These are phyloP conservation scores for Muricea muricata DNA, from an alignment of 92 coral and sea anemone species.

Conservation along the genomic window DNA sequence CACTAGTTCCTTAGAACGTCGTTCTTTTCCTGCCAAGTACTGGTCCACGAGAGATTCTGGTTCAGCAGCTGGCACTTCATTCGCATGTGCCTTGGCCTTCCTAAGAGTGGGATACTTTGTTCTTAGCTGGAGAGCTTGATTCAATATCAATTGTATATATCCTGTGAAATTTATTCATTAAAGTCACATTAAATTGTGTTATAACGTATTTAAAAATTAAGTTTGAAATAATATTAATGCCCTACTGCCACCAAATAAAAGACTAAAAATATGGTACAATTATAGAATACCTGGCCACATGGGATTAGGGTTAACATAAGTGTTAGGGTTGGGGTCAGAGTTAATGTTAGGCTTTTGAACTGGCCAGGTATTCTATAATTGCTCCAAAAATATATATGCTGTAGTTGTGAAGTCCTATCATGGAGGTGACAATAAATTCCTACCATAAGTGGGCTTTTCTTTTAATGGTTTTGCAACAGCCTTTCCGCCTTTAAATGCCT, in stretches of 20 bases:
- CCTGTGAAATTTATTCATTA: neutral
- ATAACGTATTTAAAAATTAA: neutral
- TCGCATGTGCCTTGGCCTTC: conserved; percentile 13
- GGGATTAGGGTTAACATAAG: too few relatives aligned
- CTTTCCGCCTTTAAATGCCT: conserved; percentile 53
- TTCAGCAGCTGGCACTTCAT: neutral
- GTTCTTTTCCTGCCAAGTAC: conserved; percentile 40
- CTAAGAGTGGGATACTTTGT: conserved; percentile 25
- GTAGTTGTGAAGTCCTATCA: neutral
- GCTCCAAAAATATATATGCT: neutral
- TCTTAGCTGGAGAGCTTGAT: neutral
- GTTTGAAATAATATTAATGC: too few relatives aligned
- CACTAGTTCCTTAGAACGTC: conserved; percentile 25
- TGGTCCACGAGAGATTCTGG: conserved; percentile 9
- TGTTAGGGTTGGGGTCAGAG: too few relatives aligned
- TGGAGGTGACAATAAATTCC: conserved; percentile 14
- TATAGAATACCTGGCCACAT: too few relatives aligned
- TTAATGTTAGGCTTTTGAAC: too few relatives aligned
- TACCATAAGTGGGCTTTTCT: conserved; percentile 55
- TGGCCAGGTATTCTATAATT: too few relatives aligned
- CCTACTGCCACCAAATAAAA: too few relatives aligned
- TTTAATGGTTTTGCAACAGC: conserved; percentile 56
- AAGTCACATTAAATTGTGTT: neutral
- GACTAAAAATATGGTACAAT: too few relatives aligned
- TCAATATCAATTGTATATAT: neutral